Conservation (phyloP, 1,140 invertebrate genomes). For the Gryllus bimaculatus region DNA sequence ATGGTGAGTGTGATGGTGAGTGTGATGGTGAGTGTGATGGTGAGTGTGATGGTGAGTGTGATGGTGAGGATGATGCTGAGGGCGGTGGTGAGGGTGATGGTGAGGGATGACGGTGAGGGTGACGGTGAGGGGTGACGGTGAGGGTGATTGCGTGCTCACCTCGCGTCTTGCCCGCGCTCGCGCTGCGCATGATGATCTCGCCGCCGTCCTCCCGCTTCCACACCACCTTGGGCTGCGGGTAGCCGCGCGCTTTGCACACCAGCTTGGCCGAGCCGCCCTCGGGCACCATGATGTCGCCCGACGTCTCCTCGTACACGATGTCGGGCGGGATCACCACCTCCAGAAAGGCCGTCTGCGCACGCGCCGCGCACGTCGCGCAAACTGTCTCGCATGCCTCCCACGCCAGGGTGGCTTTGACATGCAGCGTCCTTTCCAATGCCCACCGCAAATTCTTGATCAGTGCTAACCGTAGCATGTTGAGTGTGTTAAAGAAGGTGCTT, state of each 20-base stretch:
- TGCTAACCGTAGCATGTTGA: no score
- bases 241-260: conserved; percentile 74
- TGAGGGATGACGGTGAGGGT: no score
- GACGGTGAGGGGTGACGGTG: no score
- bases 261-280: conserved; percentile 82
- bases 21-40: no score
- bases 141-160: conserved; percentile 35
- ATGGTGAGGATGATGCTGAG: no score
- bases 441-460: no score
- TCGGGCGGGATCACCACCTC: conserved; percentile 87
- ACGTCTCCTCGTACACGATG: conserved; percentile 78
- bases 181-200: conserved; percentile 64
- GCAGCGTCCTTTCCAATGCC: no score
- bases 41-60: no score
- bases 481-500: no score
- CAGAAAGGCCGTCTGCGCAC: conserved; percentile 60
- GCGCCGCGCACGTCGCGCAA: not conserved
- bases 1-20: no score
- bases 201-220: conserved; percentile 82
- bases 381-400: not conserved
- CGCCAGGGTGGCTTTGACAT: no score
- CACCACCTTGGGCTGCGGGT: conserved; percentile 70
- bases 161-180: conserved; percentile 54
- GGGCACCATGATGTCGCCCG: conserved; percentile 81
- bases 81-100: no score